Conservation (phyloP, 1,140 invertebrate species). For the Conus ventricosus region DNA sequence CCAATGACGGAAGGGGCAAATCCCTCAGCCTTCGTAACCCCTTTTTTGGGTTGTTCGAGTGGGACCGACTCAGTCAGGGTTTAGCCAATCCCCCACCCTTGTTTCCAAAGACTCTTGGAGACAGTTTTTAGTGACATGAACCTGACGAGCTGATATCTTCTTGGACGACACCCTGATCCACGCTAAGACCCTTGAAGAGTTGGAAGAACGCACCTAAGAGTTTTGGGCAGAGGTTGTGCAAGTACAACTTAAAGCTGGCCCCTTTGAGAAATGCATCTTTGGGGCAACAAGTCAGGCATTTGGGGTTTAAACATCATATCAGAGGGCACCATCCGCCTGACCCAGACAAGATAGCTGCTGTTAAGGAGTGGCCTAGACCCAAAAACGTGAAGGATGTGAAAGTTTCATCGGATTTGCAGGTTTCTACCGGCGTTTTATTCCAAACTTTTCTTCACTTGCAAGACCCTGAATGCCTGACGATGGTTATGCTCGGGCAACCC, state of each 20-base stretch:
- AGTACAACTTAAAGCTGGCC: conserved; percentile 11
- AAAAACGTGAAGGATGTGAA: conserved; percentile 11
- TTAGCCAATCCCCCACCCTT: neutral
- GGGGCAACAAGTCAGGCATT: conserved; percentile 12
- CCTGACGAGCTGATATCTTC: conserved; percentile 3
- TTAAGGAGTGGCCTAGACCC: neutral
- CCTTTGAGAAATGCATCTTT: conserved; percentile 12
- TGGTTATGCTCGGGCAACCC: neutral
- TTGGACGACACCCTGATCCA: neutral
- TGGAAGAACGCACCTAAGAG: conserved; percentile 5
- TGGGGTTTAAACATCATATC: neutral
- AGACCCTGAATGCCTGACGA: no score
- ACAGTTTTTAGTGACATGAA: neutral
- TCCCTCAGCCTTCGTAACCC: neutral
- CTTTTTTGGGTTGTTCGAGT: conserved; percentile 14
- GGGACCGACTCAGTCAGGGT: neutral
- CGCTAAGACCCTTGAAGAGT: neutral
- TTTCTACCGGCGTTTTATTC: conserved; percentile 11
- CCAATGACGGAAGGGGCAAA: neutral
- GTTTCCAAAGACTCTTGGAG: conserved; percentile 13
- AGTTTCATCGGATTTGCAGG: conserved; percentile 15
- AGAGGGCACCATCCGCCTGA: conserved; percentile 13
- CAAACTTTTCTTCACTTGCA: neutral
- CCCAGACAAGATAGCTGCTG: conserved; percentile 9
- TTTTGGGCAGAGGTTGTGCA: conserved; percentile 1